Base-by-base conservation (phyloP, 2,113 vertebrate genomes). In the Cromileptes altivelis region DNA sequence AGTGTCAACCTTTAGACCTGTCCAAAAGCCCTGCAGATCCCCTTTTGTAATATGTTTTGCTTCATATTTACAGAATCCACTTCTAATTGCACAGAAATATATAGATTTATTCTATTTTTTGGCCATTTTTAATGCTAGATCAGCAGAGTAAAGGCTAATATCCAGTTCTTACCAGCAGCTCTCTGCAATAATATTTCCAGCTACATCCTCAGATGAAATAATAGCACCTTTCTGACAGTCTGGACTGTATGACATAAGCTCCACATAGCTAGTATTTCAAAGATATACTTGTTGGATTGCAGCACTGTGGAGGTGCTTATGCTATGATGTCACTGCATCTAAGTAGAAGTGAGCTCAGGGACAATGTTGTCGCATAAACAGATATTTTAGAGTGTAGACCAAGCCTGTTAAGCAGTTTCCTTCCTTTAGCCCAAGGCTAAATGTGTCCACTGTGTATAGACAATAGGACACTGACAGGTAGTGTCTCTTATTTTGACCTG, bases 401-500 rank as follows among this genome's bases (percentile, higher is more conserved):
- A 13, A 63, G 45, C 23, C 61, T 69, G 17, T 75, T 37, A 63
- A 65, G 69, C 42, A 25, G 40, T 71, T 53, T 53, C 15, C 13
- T 78, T 80, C 7, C 9, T 72, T 64, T 74, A 64, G 65, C 80
- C 62, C 23, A 62, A 65, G 61, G 60, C 65, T 52, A 57, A 61
- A 81, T n/a, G 40, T 71, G 65, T 76, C 61, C 47, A 67, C 40
- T 60, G 60, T 68, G 75, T 61, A 45, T 55, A 67, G 74, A 69
- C 68, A 45, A 63, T 21, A 72, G 49, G 40, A 61, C 73, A 88
- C 45, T 57, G 72, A 82, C 85, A 72, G 65, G 50, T 45, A 80
- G 45, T 79, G 70, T 80, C 53, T 88, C 50, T 84, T 86, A 52
- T 84, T 83, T 89, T 89, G 82, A 83, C 85, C 78, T 37, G 19